Conservation (phyloP, 1,140 invertebrate genomes). For the Drosophila cardini region DNA sequence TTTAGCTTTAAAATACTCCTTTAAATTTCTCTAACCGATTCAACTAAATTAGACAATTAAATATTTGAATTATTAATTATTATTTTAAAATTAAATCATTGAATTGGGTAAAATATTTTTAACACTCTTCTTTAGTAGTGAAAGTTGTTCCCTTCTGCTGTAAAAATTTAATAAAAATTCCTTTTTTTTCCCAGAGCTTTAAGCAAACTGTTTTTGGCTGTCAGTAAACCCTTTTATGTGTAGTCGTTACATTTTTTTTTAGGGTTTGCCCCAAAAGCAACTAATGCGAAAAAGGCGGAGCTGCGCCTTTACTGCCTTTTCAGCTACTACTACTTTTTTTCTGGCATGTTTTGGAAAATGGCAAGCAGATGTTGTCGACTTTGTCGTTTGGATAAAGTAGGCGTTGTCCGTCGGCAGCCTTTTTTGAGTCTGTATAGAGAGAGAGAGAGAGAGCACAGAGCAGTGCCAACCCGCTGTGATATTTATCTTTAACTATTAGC, state of each 20-base stretch:
- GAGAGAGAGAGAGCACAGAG: slow-evolving; percentile 5
- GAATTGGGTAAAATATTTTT: too few relatives aligned
- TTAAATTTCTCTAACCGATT: too few relatives aligned
- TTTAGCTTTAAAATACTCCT: too few relatives aligned
- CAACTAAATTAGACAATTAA: too few relatives aligned
- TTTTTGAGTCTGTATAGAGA: neutral
- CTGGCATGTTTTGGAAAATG: slow-evolving; percentile 18
- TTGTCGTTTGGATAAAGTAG: slow-evolving; percentile 17
- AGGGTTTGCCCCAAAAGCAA: slow-evolving; percentile 30
- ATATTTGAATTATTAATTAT: too few relatives aligned
- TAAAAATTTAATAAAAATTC: neutral
- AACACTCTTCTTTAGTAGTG: too few relatives aligned
- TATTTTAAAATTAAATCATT: too few relatives aligned
- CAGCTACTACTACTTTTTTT: slow-evolving; percentile 3
- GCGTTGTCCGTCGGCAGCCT: slow-evolving; percentile 46
- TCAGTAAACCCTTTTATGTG: slow-evolving; percentile 22
- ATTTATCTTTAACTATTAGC: slow-evolving; percentile 77
- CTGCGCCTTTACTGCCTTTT: neutral
- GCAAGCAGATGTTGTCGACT: slow-evolving; percentile 25
- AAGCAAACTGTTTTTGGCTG: slow-evolving; percentile 21
- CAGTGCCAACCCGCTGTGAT: slow-evolving; percentile 61
- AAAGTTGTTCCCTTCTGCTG: too few relatives aligned
- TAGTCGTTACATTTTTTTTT: slow-evolving; percentile 14
- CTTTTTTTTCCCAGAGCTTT: slow-evolving; percentile 3
- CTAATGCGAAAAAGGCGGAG: slow-evolving; percentile 76